phyloP scores from a whole-genome alignment of 2,113 vertebrate genomes.

The Xyliphius kryptos region DNA sequence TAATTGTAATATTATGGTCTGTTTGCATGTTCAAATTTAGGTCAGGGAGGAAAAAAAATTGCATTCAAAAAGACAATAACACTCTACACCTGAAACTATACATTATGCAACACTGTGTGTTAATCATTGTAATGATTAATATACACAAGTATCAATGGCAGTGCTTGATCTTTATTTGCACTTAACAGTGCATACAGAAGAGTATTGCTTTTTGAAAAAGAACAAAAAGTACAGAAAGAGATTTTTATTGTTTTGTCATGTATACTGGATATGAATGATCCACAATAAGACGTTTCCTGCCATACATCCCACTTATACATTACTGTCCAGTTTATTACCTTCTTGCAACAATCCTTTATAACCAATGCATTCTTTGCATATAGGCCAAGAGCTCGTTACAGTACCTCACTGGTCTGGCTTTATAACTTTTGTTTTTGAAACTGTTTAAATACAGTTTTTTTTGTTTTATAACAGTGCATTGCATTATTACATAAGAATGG shows the following conservation, averaged over 20 bases:
- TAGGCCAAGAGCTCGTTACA: too few species aligned
- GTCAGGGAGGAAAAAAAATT: too few species aligned
- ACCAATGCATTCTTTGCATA: background rate
- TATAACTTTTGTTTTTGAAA: too few species aligned
- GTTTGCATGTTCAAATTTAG: too few species aligned
- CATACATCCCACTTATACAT: constrained; percentile 10
- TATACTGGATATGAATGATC: constrained; percentile 46
- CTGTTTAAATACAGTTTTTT: too few species aligned
- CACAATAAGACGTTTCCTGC: background rate
- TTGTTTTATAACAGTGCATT: too few species aligned
- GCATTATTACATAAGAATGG: too few species aligned
- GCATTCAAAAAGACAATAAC: too few species aligned
- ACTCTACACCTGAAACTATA: too few species aligned
- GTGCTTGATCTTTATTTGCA: constrained; percentile 40
- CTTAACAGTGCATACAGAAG: constrained; percentile 23
- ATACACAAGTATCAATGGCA: constrained; percentile 23
- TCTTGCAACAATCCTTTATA: background rate
- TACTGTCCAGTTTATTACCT: constrained; percentile 1
- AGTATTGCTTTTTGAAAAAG: constrained; percentile 54
- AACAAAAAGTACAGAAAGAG: constrained; percentile 56
- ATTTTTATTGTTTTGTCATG: constrained; percentile 61
- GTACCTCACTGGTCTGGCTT: too few species aligned
- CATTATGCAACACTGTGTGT: background rate
- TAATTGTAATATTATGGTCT: too few species aligned
- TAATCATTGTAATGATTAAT: background rate